Conservation (phyloP, 2,797 vertebrate species). For the Dryobates pubescens region DNA sequence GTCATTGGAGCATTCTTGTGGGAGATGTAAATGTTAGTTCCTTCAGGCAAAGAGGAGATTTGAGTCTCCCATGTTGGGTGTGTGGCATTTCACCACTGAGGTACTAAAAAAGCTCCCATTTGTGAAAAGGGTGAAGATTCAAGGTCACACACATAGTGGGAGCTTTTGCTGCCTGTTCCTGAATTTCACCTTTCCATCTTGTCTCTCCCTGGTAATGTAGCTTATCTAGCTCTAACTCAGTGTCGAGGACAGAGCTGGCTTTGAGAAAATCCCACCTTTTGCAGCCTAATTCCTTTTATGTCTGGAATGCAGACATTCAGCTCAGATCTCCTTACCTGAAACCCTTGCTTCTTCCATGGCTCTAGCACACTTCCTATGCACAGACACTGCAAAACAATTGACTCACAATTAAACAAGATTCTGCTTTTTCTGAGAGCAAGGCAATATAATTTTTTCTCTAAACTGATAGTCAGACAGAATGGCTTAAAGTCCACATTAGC, state of each 20-base stretch:
- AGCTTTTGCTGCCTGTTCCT: background rate
- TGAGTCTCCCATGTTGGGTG: conserved; percentile 7
- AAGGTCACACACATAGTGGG: background rate
- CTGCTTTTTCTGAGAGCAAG: background rate
- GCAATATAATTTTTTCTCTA: background rate
- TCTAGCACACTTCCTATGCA: background rate
- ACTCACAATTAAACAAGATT: background rate
- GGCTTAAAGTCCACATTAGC: background rate
- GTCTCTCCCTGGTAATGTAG: background rate
- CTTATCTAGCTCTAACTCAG: background rate
- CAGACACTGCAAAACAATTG: background rate
- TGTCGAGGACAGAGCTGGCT: background rate
- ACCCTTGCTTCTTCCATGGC: background rate
- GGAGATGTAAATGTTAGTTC: conserved; percentile 49
- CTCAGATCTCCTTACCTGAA: background rate
- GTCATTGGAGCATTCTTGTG: conserved; percentile 47
- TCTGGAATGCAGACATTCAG: background rate
- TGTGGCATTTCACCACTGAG: background rate
- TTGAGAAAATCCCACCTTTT: conserved; percentile 16
- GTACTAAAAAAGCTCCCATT: conserved; percentile 19
- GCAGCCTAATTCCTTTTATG: background rate
- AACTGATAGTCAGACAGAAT: background rate
- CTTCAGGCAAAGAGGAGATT: conserved; percentile 38
- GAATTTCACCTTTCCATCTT: conserved; percentile 5
- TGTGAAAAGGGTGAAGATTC: conserved; percentile 4